Evolutionary conservation across 2,113 vertebrate genomes (phyloP), one percentile per base, ranked within the genome.

Genomic region (Chunga burmeisteri): DNA sequence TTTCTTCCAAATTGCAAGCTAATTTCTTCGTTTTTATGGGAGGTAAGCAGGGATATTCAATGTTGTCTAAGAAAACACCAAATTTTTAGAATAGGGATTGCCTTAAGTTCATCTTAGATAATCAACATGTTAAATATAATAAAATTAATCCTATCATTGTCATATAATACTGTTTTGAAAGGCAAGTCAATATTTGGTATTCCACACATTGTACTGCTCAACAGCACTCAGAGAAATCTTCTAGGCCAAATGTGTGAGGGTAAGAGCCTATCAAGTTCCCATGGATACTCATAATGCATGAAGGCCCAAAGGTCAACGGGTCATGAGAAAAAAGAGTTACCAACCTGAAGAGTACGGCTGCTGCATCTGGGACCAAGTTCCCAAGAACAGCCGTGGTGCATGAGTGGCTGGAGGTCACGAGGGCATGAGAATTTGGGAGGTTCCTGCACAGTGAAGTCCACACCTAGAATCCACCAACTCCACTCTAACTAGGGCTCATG

Each of bases 271-370:
- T 38, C 58, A 93, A 73, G 71, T 95, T 97, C 87, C 96, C 96
- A 96, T 92, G 89, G 89, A 89, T 87, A 79, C 65, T 85, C 86
- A 85, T 21, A 95, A 92, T 0, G 78, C 94, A 81, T 97, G 96
- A 97, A 93, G 94, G 81, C 87, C 86, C 87, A 88, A 77, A 95
- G 93, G 87, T 95, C 88, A 73, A 36, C 1, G 6, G 84, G 91
- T 96, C 95, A 93, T 88, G 96, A 96, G 97, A 97, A 97, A 85
- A 90, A 92, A 94, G 65, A 36, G 49, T 85, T 70, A 90, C 78
- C 78, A 95, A 90, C 81, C 70, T 80, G 89, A 86, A 81, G 66
- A 63, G 42, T 87, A 86, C 0, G 0, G 50, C 55, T 90, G 52
- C 87, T 88, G 80, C 67, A 85, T 73, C 55, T 86, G n/a, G 75